These are phyloP conservation scores for Phalera bucephala DNA, from an alignment of 2,888 invertebrate genomes.

Conservation along the genomic window DNA sequence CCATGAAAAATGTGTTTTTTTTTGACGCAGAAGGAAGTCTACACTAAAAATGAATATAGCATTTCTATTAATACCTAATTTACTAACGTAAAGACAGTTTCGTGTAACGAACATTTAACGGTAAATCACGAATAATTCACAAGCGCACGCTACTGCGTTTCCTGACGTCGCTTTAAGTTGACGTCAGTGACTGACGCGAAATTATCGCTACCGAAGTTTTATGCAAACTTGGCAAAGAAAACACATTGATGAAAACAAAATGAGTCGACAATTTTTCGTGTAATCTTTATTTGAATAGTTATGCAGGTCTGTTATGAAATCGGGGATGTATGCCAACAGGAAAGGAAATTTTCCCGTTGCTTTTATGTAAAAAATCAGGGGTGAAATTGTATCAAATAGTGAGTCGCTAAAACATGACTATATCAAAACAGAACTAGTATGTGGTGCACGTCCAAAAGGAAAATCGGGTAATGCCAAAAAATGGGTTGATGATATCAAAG, in stretches of 20 bases:
- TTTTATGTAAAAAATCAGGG: too few relatives aligned
- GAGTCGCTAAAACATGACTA: too few relatives aligned
- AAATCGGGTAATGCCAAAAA: too few relatives aligned
- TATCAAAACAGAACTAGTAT: too few relatives aligned
- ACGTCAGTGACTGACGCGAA: neutral
- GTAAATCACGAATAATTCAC: neutral
- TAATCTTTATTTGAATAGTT: constrained; percentile 7
- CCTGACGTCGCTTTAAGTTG: neutral
- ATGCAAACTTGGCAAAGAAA: constrained; percentile 2
- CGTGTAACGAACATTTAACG: neutral
- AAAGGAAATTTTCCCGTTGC: too few relatives aligned
- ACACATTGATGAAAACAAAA: constrained; percentile 3
- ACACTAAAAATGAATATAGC: neutral
- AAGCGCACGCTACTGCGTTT: neutral
- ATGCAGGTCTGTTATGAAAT: too few relatives aligned
- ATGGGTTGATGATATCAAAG: too few relatives aligned
- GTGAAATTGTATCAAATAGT: too few relatives aligned
- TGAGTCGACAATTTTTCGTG: neutral
- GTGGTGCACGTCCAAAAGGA: too few relatives aligned
- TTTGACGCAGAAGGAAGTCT: too few relatives aligned
- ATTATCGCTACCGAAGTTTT: neutral
- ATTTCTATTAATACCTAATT: neutral
- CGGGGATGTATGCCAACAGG: too few relatives aligned
- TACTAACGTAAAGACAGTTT: neutral
- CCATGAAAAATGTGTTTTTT: too few relatives aligned